Evolutionary conservation across 2,113 vertebrate species (phyloP), one percentile per base, ranked within the genome.

Genomic region (Bubo bubo): DNA sequence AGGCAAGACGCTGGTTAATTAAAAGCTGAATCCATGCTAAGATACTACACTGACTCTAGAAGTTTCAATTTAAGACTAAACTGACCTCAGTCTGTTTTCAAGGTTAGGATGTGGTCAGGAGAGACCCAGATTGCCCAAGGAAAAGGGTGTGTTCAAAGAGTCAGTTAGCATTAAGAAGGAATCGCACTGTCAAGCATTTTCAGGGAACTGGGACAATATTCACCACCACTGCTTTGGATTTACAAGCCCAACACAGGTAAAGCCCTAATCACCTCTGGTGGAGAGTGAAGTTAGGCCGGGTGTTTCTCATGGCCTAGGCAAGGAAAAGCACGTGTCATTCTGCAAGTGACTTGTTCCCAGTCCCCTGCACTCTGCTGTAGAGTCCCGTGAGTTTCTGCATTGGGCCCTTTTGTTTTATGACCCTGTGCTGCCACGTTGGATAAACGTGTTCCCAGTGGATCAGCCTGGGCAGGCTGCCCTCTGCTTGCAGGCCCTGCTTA

Each of bases 341-440:
- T 3, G 30, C 2, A 26, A 12, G n/a, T 2, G 60, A 5, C 17
- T 8, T 14, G 7, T 79, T 74, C 22, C 55, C 32, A 20, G 50
- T 7, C 23, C 1, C 26, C 10, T n/a, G 1, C 7, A 0, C 0
- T 9, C 7, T 58, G 53, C 30, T 15, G 1, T 1, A 16, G 62
- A 10, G 19, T 27, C 34, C 2, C 1, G 0, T 0, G 15, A 15
- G 17, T 32, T 66, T 41, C 74, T 84, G 39, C 24, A 12, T 2
- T 3, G 4, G 35, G 7, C n/a, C 55, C 52, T 47, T 19, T 2
- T 15, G 27, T 58, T 45, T 16, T 8, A 8, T 50, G 34, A 9
- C 41, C 12, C n/a, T 7, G 5, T 13, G 26, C 47, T 67, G 56
- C 63, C 17, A 12, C 2, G 28, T 6, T 18, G 34, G 27, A 43